These are phyloP conservation scores for Stichodactyla helianthus DNA, from an alignment of 64 coral and sea anemone genomes.

Conservation along the genomic window DNA sequence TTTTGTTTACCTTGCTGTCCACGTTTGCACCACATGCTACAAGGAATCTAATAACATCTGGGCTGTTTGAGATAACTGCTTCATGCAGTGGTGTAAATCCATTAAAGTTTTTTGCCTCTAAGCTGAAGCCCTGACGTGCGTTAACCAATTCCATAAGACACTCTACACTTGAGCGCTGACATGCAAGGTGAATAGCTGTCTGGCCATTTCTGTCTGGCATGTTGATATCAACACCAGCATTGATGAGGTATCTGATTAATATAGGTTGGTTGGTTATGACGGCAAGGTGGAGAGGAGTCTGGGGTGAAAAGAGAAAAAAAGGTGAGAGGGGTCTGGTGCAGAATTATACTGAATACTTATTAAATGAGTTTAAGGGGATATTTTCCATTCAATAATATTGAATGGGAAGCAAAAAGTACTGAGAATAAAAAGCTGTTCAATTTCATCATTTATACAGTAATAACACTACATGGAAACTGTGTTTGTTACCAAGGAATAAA, in stretches of 20 bases:
- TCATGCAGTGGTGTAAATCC: constrained; percentile 80
- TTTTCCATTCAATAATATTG: no score
- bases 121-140: constrained; percentile 5
- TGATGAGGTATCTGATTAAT: constrained; percentile 55
- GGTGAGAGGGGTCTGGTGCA: neutral
- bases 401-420: no score
- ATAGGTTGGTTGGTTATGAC: constrained; percentile 83
- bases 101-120: constrained; percentile 68
- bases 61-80: constrained; percentile 55
- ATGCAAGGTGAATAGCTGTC: constrained; percentile 71
- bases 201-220: constrained; percentile 94
- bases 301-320: neutral
- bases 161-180: constrained; percentile 42
- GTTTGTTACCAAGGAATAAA: no score
- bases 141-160: constrained; percentile 65
- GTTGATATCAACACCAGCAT: constrained; percentile 68
- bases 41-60: constrained; percentile 52
- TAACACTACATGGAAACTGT: no score
- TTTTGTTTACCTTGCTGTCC: constrained; percentile 66
- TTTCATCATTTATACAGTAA: no score
- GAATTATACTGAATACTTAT: neutral
- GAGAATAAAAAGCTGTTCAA: no score
- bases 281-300: constrained; percentile 89
- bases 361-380: no score
- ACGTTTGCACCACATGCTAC: constrained; percentile 72